Percentiles rank a stretch among this genome's conserved stretches.
phyloP scores from a whole-genome alignment of 2,113 vertebrate species.

The Australoheros scitulus region DNA sequence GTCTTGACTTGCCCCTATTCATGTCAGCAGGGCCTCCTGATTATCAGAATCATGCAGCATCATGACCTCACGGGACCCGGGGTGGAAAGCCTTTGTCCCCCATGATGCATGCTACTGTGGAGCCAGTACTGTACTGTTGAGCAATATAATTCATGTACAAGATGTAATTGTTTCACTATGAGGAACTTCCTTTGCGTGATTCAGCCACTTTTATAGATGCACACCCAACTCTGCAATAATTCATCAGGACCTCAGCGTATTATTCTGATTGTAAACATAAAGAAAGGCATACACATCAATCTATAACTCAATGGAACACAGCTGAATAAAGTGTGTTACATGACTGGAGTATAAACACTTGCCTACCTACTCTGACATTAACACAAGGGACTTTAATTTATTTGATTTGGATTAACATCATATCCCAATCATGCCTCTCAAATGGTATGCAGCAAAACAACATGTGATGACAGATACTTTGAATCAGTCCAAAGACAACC shows the following conservation, averaged over 20 bases:
- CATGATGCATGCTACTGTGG: background rate
- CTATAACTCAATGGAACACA: background rate
- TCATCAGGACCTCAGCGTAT: slow-evolving; percentile 24
- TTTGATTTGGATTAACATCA: background rate
- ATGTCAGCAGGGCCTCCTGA: slow-evolving; percentile 54
- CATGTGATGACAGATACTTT: background rate
- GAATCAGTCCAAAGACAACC: background rate
- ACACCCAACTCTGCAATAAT: slow-evolving; percentile 40
- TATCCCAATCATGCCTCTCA: background rate
- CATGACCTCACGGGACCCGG: background rate
- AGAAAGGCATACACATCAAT: slow-evolving; percentile 27
- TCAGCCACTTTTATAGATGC: slow-evolving; percentile 19
- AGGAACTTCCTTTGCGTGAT: background rate
- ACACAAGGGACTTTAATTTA: background rate
- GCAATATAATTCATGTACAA: background rate
- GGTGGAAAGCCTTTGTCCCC: slow-evolving; percentile 35
- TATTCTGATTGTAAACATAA: slow-evolving; percentile 17
- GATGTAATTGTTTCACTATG: background rate
- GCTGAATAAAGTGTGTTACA: background rate
- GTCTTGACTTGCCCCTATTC: slow-evolving; percentile 45
- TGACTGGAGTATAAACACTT: background rate
- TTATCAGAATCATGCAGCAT: slow-evolving; percentile 19
- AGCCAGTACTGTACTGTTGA: background rate
- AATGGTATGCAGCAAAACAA: background rate
- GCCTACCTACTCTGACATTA: background rate